Evolutionary conservation across 2,888 invertebrate genomes (phyloP).

Genomic region (Drosophila bunnanda): DNA sequence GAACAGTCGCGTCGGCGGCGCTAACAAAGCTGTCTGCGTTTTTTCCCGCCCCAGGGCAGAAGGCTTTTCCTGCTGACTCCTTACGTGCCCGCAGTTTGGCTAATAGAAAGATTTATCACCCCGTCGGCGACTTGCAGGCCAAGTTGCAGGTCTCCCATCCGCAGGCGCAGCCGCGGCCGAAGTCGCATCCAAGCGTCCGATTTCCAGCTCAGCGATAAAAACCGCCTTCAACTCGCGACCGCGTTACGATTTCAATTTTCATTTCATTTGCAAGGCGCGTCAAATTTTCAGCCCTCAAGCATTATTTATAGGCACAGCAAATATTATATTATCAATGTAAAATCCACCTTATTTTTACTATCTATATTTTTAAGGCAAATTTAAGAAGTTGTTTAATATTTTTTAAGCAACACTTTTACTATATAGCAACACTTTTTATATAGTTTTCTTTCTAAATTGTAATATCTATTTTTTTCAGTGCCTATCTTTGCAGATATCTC

Average conservation of each 20-base stretch:
- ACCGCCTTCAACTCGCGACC: conserved; percentile 48
- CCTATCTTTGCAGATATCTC: conserved; percentile 19
- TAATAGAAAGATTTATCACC: conserved; percentile 83
- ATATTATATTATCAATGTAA: background rate
- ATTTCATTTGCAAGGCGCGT: conserved; percentile 73
- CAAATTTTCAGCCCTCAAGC: conserved; percentile 54
- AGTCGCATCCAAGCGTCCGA: conserved; percentile 18
- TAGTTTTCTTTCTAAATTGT: background rate
- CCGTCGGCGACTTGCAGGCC: conserved; percentile 56
- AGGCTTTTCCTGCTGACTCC: conserved; percentile 10
- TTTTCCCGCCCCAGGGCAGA: conserved; percentile 4
- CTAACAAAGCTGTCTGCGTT: conserved; percentile 47
- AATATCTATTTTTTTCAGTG: background rate
- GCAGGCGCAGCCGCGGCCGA: background rate
- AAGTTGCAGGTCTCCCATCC: conserved; percentile 15
- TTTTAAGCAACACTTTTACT: background rate
- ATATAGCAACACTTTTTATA: too few species aligned
- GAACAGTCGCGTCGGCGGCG: conserved; percentile 67
- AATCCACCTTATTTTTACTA: too few species aligned
- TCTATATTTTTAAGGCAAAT: too few species aligned
- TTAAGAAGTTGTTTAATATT: background rate
- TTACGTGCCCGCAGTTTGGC: conserved; percentile 66
- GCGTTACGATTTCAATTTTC: conserved; percentile 77
- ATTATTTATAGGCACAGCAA: conserved; percentile 60
- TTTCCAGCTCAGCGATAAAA: conserved; percentile 59